Evolutionary conservation across 2,113 vertebrate genomes (phyloP), one percentile per base, ranked within the genome.

Genomic region (Ivindomyrus marchei): DNA sequence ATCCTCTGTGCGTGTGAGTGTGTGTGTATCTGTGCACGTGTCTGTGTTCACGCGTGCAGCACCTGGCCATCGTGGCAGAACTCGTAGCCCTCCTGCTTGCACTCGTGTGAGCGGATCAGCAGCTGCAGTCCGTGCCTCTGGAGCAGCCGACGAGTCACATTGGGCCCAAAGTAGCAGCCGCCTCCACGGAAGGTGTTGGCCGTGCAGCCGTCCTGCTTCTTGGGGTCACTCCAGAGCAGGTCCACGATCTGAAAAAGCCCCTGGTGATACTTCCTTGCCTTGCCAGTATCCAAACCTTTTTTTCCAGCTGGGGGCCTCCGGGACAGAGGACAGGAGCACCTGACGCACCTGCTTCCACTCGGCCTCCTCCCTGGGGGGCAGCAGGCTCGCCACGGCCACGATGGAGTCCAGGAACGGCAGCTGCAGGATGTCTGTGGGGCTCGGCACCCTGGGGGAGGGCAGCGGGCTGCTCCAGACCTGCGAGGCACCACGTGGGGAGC

Each of bases 211-310:
- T 94, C 96, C 89, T 95, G 96, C 90, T 89, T 95, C 94, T 95
- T 97, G 50, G 98, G 98, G 93, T 99, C 98, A 83, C 98, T 99
- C 98, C 98, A 99, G 58, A 99, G 93, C 91, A 99, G 93, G 89
- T 99, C 97, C 45, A 98, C 91, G 19, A 98, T 94, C 98, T 99
- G 90, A 49, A 88, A 45, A 88, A 88, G 56, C 5, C 17, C 39
- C 24, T 39, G 21, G 1, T 58, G 56, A 24, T 58, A 24, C 53
- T 58, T 24, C 53, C 2, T 8, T 24, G 53, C 53, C 21, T 58
- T 24, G 53, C 21, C 0, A 58, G 53, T 58, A 24, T 58, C 21
- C 7, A 58, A 58, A 24, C 21, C 19, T 58, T 36, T 36, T 36
- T 31, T 21, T 42, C 3, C 58, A n/a, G 4, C 53, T 58, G 58